Evolutionary conservation across 2,113 vertebrate genomes (phyloP).

Genomic region (Odocoileus virginianus): DNA sequence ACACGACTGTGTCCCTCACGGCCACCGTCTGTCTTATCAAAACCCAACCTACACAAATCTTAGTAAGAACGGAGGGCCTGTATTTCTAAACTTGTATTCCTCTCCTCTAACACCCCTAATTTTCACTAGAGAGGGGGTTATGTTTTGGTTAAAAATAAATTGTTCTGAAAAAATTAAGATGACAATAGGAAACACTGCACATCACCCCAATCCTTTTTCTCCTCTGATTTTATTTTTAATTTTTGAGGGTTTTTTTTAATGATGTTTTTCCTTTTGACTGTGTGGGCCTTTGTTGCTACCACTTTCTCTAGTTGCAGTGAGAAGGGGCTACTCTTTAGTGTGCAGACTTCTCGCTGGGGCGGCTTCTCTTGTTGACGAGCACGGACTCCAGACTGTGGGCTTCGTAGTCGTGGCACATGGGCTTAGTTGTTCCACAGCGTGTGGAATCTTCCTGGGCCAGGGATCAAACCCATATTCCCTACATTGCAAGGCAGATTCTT

Average conservation of each 20-base stretch:
- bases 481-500: not conserved
- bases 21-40: not conserved
- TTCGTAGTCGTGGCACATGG: not conserved
- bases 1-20: fast-evolving
- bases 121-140: not conserved
- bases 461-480: not conserved
- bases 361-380: not conserved
- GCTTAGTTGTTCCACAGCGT: not conserved
- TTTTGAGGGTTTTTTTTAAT: not conserved
- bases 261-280: not conserved
- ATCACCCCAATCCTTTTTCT: not conserved
- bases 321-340: not conserved
- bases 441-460: not conserved
- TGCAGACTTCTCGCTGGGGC: fast-evolving
- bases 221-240: not conserved
- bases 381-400: not conserved
- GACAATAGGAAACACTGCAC: not conserved
- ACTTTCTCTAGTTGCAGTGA: not conserved
- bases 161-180: not conserved
- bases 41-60: not conserved
- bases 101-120: not conserved
- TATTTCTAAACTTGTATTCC: not conserved
- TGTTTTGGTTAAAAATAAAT: not conserved
- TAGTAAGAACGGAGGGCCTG: too few relatives aligned
- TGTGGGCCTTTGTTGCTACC: not conserved